Conservation (phyloP, 2,113 vertebrate species). For the Tautogolabrus adspersus region DNA sequence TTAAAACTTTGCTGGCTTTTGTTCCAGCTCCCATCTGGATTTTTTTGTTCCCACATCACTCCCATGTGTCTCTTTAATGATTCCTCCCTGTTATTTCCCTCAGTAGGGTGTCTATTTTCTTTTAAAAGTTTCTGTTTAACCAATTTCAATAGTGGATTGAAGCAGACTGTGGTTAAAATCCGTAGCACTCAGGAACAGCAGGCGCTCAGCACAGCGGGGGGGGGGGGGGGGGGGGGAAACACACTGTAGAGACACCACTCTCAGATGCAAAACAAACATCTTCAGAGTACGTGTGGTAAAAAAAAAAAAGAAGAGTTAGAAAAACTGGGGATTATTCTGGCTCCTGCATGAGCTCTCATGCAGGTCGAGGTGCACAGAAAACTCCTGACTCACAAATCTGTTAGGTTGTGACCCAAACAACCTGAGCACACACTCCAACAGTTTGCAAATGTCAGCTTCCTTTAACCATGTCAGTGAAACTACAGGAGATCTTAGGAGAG, state of each 20-base stretch:
- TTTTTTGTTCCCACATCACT: background rate
- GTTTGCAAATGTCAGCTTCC: background rate
- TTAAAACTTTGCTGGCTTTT: background rate
- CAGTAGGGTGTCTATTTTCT: slow-evolving; percentile 22
- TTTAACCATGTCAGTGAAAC: background rate
- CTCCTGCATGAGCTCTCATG: slow-evolving; percentile 1
- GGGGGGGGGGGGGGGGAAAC: no score
- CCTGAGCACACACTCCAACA: background rate
- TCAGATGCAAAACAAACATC: background rate
- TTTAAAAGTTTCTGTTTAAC: slow-evolving; percentile 43
- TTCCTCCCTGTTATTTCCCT: slow-evolving; percentile 38
- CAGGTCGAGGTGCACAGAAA: background rate
- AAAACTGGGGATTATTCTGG: background rate
- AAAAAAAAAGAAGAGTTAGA: background rate
- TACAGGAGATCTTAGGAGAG: background rate
- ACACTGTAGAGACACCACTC: background rate
- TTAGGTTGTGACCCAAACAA: slow-evolving; percentile 16
- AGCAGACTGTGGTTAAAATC: slow-evolving; percentile 22
- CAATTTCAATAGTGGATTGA: slow-evolving; percentile 27
- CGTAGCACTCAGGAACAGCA: slow-evolving; percentile 23
- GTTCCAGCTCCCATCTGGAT: slow-evolving; percentile 21
- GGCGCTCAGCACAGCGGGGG: background rate
- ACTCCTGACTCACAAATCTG: background rate
- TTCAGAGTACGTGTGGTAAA: background rate
- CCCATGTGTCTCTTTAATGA: slow-evolving; percentile 41